Evolutionary conservation across 2,113 vertebrate genomes (phyloP), one percentile per base, ranked within the genome.

Genomic region (Siphamia tubifer): DNA sequence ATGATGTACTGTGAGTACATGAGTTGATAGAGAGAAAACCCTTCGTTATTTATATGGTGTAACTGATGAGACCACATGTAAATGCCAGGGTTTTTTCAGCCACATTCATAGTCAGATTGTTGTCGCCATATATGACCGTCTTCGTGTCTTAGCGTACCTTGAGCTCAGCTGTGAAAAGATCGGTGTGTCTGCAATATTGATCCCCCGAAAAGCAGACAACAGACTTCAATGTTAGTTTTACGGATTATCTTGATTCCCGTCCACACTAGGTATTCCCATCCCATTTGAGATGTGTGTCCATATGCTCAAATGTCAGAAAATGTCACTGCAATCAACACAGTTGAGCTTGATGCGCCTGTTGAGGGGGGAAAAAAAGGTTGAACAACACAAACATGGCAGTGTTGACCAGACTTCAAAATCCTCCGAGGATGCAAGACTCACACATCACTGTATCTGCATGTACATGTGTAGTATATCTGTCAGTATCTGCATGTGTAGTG

Each of bases 271-370:
- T 72, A 47, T 79, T 76, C 64, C 66, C 35, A 5, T 67, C 56
- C 40, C 27, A 17, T 56, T 53, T 62, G 39, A 79, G 42, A 74
- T 69, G 73, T 49, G 62, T 60, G 73, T 74, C 79, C 68, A 61
- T 79, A 79, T 83, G 82, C 52, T 74, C 53, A 83, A 87, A 87
- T 85, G 82, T 82, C 84, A 87, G 55, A 54, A 74, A 89, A 87
- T 83, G 77, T 83, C 84, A 77, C 39, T 4, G 61, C 52, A 68
- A 70, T 78, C 71, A 81, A 39, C 27, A 57, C 67, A 17, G 45
- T 9, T 10, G n/a, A 54, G 52, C 47, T 16, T 28, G 27, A 45
- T 27, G 31, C 3, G 3, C 8, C 39, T 36, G 64, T 60, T 9
- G 16, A 16, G 19, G n/a, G n/a, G n/a, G n/a, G n/a, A n/a, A 17